Evolutionary conservation across 2,113 vertebrate species (phyloP).

Genomic region (Rhinoptilus africanus): DNA sequence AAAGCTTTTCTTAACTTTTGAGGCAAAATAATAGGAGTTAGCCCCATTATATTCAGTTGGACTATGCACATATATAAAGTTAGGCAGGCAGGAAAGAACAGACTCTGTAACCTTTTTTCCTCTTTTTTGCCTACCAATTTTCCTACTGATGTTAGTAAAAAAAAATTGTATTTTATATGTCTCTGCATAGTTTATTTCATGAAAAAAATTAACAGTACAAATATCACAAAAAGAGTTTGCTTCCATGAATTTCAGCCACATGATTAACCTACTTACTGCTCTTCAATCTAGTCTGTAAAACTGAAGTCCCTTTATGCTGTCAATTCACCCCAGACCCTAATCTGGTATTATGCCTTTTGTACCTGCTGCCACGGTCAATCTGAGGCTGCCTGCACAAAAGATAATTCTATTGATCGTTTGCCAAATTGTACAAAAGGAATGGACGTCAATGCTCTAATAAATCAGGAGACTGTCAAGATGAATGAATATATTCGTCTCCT

Average conservation of each 20-base stretch:
- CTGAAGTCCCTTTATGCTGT: neutral
- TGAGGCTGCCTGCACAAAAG: conserved; percentile 3
- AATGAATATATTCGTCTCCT: conserved; percentile 59
- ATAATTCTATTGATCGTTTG: conserved; percentile 68
- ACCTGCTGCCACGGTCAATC: conserved; percentile 23
- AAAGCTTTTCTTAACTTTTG: neutral
- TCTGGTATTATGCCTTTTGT: conserved; percentile 23
- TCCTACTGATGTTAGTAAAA: neutral
- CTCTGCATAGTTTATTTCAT: neutral
- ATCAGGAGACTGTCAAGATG: conserved; percentile 73
- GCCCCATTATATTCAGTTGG: neutral
- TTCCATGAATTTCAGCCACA: neutral
- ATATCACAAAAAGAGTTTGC: neutral
- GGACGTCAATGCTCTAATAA: conserved; percentile 68
- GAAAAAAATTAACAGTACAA: neutral
- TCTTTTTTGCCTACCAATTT: neutral
- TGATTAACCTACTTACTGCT: neutral
- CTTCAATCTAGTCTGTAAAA: neutral
- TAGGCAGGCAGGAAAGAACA: neutral
- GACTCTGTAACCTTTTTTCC: neutral
- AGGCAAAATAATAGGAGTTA: neutral
- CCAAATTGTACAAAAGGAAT: conserved; percentile 71
- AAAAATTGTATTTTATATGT: neutral
- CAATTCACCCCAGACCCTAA: conserved; percentile 13
- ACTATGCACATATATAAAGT: neutral